Evolutionary conservation across 2,113 vertebrate genomes (phyloP), one percentile per base, ranked within the genome.

Genomic region (Budorcas taxicolor): DNA sequence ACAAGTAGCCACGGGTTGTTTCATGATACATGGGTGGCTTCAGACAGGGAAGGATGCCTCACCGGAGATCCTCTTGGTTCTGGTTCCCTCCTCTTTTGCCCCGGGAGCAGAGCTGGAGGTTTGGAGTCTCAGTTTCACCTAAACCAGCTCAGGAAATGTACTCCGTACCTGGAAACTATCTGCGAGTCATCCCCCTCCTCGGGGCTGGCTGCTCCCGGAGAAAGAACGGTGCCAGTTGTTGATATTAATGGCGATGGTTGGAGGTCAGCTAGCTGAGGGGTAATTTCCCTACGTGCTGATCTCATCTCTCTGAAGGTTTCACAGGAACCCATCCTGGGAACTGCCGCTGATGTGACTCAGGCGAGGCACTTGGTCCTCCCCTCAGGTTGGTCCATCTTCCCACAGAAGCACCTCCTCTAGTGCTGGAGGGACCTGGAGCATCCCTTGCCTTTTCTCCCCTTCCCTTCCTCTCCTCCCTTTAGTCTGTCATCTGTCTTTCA

Each of bases 261-360:
- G 90, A 92, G 80, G 87, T 57, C 84, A 80, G 90, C 92, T 97
- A 80, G 91, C 71, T 52, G 87, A 86, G 76, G 76, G 89, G 92
- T 96, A 8, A 90, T 97, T 96, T 97, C 92, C 92, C 58, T 87
- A 57, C 78, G 74, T 58, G 74, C 92, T 90, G 96, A 96, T 53
- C 84, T 97, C 96, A 96, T 96, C 58, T 90, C 83, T 58, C 85
- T 58, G 80, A 90, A 60, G 6, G 21, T 90, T 96, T 92, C 74
- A 85, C 47, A 89, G 40, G 90, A 67, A 84, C 94, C 97, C 88
- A 81, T 85, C 83, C 91, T 97, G 90, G 94, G 96, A 97, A 81
- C 87, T 36, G 27, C 36, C 14, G 13, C 92, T 80, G 96, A 92
- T 43, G 50, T 33, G 95, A 82, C 67, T 57, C 81, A 14, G 52